Percentiles rank a stretch among this genome's conserved stretches.
Evolutionary conservation across 1,140 invertebrate genomes (phyloP).

Genomic region (Armadillidium nasatum): DNA sequence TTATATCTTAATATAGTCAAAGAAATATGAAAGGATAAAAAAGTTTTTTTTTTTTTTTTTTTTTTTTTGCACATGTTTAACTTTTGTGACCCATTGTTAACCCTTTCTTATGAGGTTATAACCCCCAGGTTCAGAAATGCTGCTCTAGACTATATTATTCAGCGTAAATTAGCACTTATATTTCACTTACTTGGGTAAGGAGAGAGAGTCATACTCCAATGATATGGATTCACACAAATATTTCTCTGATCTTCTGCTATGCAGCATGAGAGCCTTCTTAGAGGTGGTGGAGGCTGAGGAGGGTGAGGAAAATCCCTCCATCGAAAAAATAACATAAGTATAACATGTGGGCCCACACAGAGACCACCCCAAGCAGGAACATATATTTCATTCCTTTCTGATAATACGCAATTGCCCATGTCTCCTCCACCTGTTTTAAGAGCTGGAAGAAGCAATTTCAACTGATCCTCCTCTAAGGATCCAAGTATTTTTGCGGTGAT

Average conservation of each 20-base stretch:
- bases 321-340: background rate
- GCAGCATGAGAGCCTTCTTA: background rate
- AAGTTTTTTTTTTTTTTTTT: no score
- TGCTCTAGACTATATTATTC: no score
- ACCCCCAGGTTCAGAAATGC: no score
- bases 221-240: constrained; percentile 1
- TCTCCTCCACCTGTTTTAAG: background rate
- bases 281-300: background rate
- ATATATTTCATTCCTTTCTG: background rate
- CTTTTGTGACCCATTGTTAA: no score
- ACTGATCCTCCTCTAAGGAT: background rate
- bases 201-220: background rate
- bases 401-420: background rate
- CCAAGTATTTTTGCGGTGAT: background rate
- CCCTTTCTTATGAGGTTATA: no score
- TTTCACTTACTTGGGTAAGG: background rate
- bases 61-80: no score
- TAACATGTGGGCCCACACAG: background rate
- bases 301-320: background rate
- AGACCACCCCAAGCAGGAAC: background rate
- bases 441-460: background rate
- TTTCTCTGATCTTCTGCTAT: background rate
- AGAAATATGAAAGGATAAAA: no score
- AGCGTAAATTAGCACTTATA: no score
- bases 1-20: no score